Percentiles rank a stretch among this genome's conserved stretches.
These are phyloP conservation scores for Drosophila nigromelanica DNA, from an alignment of 1,140 invertebrate species.

Conservation along the genomic window DNA sequence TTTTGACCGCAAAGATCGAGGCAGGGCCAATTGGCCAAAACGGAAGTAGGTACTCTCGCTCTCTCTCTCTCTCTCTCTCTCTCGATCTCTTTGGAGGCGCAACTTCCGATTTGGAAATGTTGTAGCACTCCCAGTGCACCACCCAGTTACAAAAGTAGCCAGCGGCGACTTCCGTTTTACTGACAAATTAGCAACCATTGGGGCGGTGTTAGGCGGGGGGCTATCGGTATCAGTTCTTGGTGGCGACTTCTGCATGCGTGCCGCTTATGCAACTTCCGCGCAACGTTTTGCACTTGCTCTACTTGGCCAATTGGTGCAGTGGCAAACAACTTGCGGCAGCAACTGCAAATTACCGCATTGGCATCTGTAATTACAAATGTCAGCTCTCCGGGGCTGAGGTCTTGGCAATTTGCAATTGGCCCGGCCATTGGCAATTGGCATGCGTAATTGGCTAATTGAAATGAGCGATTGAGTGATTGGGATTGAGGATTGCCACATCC, in stretches of 20 bases:
- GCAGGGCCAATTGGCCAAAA: conserved; percentile 8
- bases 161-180: conserved; percentile 10
- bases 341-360: conserved; percentile 65
- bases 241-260: conserved; percentile 3
- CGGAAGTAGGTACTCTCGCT: conserved; percentile 17
- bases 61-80: not conserved
- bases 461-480: conserved; percentile 48
- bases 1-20: not conserved
- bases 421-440: conserved; percentile 57
- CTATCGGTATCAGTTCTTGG: conserved; percentile 6
- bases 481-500: conserved; percentile 43
- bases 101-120: conserved; percentile 17
- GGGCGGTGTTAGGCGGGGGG: not conserved
- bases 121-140: not conserved
- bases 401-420: conserved; percentile 15
- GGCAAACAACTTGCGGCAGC: not conserved
- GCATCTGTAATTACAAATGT: conserved; percentile 64
- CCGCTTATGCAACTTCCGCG: conserved; percentile 47
- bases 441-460: conserved; percentile 76
- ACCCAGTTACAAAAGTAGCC: not conserved
- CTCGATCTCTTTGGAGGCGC: not conserved
- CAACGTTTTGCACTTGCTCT: conserved; percentile 38
- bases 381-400: conserved; percentile 23
- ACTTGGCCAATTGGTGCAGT: conserved; percentile 35
- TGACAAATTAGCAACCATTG: conserved; percentile 2